phyloP scores from a whole-genome alignment of 2,797 vertebrate species.

The Hippocampus kuda region DNA sequence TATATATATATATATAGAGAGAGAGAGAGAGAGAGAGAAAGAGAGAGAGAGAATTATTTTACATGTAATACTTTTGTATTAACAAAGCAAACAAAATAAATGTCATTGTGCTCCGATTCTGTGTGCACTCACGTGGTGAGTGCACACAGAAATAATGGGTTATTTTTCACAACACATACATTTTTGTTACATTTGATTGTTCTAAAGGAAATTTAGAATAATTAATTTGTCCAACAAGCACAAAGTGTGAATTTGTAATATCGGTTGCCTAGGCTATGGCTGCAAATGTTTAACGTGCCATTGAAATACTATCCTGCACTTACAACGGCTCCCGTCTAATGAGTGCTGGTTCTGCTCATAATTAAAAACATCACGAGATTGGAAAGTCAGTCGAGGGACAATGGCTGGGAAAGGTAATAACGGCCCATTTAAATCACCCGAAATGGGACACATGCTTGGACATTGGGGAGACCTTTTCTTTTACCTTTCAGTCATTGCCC shows the following conservation, averaged over 20 bases:
- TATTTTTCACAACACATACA: not conserved
- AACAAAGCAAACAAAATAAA: not conserved
- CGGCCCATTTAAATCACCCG: conserved; percentile 63
- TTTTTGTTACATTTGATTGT: not conserved
- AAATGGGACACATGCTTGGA: conserved; percentile 60
- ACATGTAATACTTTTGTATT: too few relatives aligned
- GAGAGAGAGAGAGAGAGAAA: too few relatives aligned
- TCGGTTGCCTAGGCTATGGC: conserved; percentile 40
- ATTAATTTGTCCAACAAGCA: not conserved
- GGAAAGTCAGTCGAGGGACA: conserved; percentile 41
- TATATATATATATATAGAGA: too few relatives aligned
- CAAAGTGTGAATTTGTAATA: conserved; percentile 8
- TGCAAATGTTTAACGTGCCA: conserved; percentile 34
- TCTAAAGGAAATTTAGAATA: too few relatives aligned
- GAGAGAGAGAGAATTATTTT: too few relatives aligned
- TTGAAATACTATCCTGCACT: conserved; percentile 28
- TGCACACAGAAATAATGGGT: too few relatives aligned
- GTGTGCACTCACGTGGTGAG: not conserved
- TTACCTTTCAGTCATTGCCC: conserved; percentile 41
- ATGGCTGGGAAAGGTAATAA: conserved; percentile 63
- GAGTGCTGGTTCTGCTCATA: conserved; percentile 41
- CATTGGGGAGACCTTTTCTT: conserved; percentile 49
- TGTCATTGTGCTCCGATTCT: not conserved
- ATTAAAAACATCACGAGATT: conserved; percentile 45
- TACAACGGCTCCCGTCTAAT: conserved; percentile 39